A percentile compares a stretch with the other conserved stretches of the same genome.
These are phyloP conservation scores for Xanthorhoe spadicearia DNA, from an alignment of 2,888 invertebrate species.

Conservation along the genomic window DNA sequence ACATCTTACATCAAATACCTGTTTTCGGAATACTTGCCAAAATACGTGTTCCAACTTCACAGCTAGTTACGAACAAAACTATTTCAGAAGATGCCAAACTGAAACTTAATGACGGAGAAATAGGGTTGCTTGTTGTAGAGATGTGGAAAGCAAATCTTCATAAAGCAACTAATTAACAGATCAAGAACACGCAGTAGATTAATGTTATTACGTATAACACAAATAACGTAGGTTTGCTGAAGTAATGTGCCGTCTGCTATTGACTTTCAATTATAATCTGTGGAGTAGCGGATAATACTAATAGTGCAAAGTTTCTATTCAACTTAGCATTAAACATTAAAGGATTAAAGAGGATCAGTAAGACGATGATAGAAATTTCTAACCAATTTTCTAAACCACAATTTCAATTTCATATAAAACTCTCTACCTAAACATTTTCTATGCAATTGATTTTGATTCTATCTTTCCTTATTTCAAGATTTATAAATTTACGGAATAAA, in stretches of 20 bases:
- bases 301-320: background rate
- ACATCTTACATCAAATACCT: conserved; percentile 21
- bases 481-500: too few relatives aligned
- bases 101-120: conserved; percentile 19
- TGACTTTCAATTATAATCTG: conserved; percentile 41
- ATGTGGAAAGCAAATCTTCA: conserved; percentile 59
- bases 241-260: conserved; percentile 33
- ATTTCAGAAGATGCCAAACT: conserved; percentile 11
- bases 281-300: conserved; percentile 15
- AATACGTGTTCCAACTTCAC: conserved; percentile 36
- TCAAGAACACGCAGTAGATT: conserved; percentile 63
- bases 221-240: conserved; percentile 36
- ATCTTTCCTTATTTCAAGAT: background rate
- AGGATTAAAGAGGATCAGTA: too few relatives aligned
- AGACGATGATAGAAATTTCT: too few relatives aligned
- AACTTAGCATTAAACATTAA: background rate
- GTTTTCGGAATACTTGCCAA: conserved; percentile 29
- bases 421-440: too few relatives aligned
- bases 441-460: too few relatives aligned
- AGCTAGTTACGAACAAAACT: conserved; percentile 30
- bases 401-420: too few relatives aligned
- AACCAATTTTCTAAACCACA: too few relatives aligned
- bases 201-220: conserved; percentile 59
- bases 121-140: conserved; percentile 29
- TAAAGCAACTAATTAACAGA: conserved; percentile 69